Evolutionary conservation across 2,888 invertebrate species (phyloP), one percentile per base, ranked within the genome.

Genomic region (Aquatica leii): DNA sequence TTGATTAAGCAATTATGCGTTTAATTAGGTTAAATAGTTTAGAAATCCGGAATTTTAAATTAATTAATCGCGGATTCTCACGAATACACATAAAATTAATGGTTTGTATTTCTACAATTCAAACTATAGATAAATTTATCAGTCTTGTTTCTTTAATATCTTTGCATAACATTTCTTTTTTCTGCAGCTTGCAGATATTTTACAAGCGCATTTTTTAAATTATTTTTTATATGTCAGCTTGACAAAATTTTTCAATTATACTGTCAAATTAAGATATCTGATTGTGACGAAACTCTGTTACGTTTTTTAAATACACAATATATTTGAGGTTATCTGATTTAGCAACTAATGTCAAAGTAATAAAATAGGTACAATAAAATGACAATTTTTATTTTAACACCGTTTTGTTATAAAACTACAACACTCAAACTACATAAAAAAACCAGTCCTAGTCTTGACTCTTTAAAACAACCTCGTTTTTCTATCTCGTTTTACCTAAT

Each of bases 1-100:
- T 71, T 71, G 67, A 71, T 71, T 70, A 68, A 68, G 68, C 68
- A 70, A 69, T 70, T 69, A 70, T 68, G 62, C 69, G 68, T 61
- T 70, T 71, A 71, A 71, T 70, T 70, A 69, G 69, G 62, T 65
- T 66, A 65, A 70, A 69, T 70, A 58, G 69, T 67, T 69, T 67
- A 61, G 69, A 65, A 65, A 66, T 65, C 52, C 55, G 61, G 71
- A 69, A 71, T 69, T 70, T 70, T 60, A 64, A 66, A 62, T 66
- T 67, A 69, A 67, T 64, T 67, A 61, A 60, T 65, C 59, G 62
- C 63, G 67, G 65, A 68, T 67, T 65, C 57, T 60, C 51, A 57
- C 65, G 67, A 65, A 69, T 68, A 66, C 65, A 57, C 55, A 68
- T 62, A 62, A 68, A 69, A 69, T 69, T 71, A 69, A 71, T 71